These are phyloP conservation scores for Macquaria ambigua DNA, from an alignment of 2,113 vertebrate genomes.

Conservation along the genomic window DNA sequence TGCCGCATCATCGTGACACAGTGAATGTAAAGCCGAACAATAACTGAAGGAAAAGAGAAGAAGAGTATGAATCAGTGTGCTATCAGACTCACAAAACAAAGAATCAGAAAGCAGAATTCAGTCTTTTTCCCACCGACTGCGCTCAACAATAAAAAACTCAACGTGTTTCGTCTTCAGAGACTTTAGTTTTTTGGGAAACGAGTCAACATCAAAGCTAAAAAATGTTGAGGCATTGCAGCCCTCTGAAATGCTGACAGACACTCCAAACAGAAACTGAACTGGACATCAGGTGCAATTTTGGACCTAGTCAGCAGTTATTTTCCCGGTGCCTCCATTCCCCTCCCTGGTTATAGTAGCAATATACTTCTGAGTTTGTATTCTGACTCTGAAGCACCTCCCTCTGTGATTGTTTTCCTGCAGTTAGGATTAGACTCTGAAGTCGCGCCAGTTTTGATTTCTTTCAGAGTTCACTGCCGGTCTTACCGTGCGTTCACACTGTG, in stretches of 20 bases:
- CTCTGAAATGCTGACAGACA: not conserved
- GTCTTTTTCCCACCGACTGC: not conserved
- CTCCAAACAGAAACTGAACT: not conserved
- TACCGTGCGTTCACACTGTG: conserved; percentile 28
- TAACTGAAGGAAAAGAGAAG: not conserved
- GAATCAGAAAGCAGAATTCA: not conserved
- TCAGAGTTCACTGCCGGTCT: not conserved
- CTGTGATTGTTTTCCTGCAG: not conserved
- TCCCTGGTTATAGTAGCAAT: not conserved
- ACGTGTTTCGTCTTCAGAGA: not conserved
- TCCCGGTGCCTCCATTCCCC: too few species aligned
- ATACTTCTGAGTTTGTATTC: too few species aligned
- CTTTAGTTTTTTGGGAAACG: conserved; percentile 26
- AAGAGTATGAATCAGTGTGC: not conserved
- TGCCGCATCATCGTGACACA: not conserved
- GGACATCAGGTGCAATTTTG: not conserved
- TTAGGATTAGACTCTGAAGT: not conserved
- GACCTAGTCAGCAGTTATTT: too few species aligned
- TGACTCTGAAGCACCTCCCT: not conserved
- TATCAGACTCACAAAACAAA: not conserved
- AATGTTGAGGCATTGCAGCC: conserved; percentile 40
- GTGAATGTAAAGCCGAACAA: not conserved
- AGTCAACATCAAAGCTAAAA: conserved; percentile 11
- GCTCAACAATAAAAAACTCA: not conserved
- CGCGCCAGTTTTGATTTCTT: not conserved